Base-by-base conservation (phyloP, 2,113 vertebrate genomes). In the Ptyas mucosa region DNA sequence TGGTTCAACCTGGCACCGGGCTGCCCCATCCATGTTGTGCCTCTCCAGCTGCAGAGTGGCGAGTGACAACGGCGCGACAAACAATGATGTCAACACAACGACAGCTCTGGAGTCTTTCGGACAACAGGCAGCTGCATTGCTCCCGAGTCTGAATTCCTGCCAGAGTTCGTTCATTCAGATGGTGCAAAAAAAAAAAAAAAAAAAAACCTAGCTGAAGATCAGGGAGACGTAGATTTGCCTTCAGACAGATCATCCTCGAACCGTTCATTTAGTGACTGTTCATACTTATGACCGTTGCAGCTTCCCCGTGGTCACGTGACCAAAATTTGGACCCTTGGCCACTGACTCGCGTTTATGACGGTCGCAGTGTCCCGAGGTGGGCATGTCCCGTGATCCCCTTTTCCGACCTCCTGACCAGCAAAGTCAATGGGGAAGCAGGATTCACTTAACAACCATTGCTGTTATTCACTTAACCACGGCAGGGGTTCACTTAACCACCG, bases 31-130 rank as follows among this genome's bases (percentile, higher is more conserved):
- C 3, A 18, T 87, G 75, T 89, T 94, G 46, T 94, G 93, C 93
- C 34, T 88, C 51, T 91, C 92, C 96, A 96, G 95, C 96, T 96
- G 95, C 95, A 90, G 0, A 7, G 93, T 5, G 34, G 93, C 8
- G 90, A 96, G 93, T n/a, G 52, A 93, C 7, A 90, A 96, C 43
- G 92, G 87, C 92, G 64, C 0, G n/a, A 90, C 55, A 92, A 89
- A 93, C 0, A 94, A 29, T 43, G 81, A 93, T 52, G 93, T 91
- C 93, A 94, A 57, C 53, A 52, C 3, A 87, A 51, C 0, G 0
- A 90, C 90, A 93, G 64, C 34, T 53, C 92, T 57, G 18, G 1
- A 1, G 61, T 87, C 89, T n/a, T 52, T 89, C 49, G 7, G 12
- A 11, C 21, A 75, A 8, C 34, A 7, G 23, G 55, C 54, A 29